Evolutionary conservation across 1,140 invertebrate genomes (phyloP), one percentile per base, ranked within the genome.

Genomic region (Batillaria attramentaria): DNA sequence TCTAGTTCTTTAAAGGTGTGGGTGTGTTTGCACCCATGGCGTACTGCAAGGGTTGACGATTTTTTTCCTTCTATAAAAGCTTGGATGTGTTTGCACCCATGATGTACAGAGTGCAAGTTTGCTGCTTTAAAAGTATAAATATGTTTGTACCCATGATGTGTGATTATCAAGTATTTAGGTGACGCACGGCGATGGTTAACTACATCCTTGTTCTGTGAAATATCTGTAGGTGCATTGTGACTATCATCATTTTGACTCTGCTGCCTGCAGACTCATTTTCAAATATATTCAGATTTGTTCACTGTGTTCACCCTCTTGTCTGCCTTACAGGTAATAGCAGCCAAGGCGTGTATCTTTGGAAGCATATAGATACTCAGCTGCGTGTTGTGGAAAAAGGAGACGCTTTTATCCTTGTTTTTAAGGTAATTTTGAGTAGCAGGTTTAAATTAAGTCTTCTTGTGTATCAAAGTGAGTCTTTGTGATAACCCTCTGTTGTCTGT

Each of bases 291-390:
- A 69, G n/a, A 39, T 39, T 69, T 0, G 66, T 8, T 35, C 24
- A 24, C 33, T 31, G 16, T 69, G n/a, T 69, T 24, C 39, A 37
- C 5, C 4, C 3, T 20, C 1, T 72, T 72, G 4, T 31, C 16
- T 39, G 35, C 33, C 10, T 79, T 83, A 6, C 69, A 86, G 85
- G 85, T 66, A 73, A 86, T 73, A 78, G 78, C 54, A 84, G 81
- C 33, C 74, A 74, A 43, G 85, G 84, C 57, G 79, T 86, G 24
- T 81, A 85, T 77, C 31, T 86, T 2, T 85, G 82, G 76, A 81
- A 81, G 60, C 81, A 86, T 81, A 80, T 84, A 35, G 85, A 86
- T 80, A 76, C 83, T 37, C 72, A 85, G n/a, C 37, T 74, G 20
- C 57, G 80, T 20, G 28, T 42, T 3, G 78, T 77, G 62, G 82